phyloP scores from a whole-genome alignment of 2,888 invertebrate genomes.

The Brachypalpus laphriformis region DNA sequence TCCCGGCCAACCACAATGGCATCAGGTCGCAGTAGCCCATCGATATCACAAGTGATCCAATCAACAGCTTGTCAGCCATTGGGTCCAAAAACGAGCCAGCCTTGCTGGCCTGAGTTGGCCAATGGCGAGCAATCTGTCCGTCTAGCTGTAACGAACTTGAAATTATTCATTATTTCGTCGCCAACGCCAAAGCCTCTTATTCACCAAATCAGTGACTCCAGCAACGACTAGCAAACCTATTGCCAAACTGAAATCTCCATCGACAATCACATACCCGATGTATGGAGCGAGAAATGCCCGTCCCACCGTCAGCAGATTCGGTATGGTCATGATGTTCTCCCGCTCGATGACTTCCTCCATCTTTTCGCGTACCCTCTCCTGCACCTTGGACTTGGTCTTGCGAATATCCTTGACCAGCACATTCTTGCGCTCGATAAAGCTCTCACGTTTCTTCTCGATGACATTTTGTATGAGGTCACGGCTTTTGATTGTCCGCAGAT shows the following conservation, averaged over 20 bases:
- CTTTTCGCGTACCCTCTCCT: constrained; percentile 89
- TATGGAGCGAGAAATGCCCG: constrained; percentile 94
- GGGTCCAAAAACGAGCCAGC: constrained; percentile 98
- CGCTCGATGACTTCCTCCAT: constrained; percentile 86
- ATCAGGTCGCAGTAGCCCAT: constrained; percentile 93
- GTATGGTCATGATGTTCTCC: constrained; percentile 96
- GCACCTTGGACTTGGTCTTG: constrained; percentile 88
- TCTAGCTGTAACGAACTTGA: constrained; percentile 87
- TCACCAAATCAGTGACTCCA: constrained; percentile 95
- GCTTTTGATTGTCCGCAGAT: constrained; percentile 82
- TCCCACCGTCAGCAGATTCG: constrained; percentile 93
- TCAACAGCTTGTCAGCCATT: constrained; percentile 97
- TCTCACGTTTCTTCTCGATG: constrained; percentile 86
- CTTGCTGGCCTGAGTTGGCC: constrained; percentile 94
- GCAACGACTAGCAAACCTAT: constrained; percentile 92
- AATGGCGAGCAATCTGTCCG: constrained; percentile 97
- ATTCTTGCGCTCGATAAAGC: constrained; percentile 86
- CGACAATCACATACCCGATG: constrained; percentile 93
- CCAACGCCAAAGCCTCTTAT: constrained; percentile 25
- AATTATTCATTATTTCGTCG: constrained; percentile 21
- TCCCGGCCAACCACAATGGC: constrained; percentile 90
- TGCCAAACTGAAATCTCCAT: constrained; percentile 91
- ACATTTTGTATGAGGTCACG: constrained; percentile 84
- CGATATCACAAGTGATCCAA: constrained; percentile 93
- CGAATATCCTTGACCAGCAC: constrained; percentile 88